Base-by-base conservation (phyloP, 37 sponge, comb jelly and placozoan species). In the Cliona cf. orientalis region DNA sequence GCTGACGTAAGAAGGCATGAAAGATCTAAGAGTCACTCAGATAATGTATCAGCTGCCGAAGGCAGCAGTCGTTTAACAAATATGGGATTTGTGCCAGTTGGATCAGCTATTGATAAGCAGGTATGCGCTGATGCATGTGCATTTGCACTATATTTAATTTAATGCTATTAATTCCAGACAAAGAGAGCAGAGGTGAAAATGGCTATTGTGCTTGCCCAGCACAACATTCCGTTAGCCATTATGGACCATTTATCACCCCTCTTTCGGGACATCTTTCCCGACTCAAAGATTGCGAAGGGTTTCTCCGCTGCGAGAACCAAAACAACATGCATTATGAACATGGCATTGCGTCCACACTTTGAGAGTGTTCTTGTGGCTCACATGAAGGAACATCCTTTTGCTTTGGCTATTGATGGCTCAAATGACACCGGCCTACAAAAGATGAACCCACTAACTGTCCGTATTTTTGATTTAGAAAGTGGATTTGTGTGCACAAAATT, bases 171-270 rank as follows among this genome's bases (percentile, higher is more conserved):
- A 49, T 14, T 49, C 9, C 49, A 86, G 80, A 49, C 66, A 26
- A 86, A 34, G 53, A 39, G 72, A 46, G 82, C 81, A 49, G 82
- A 87, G 66, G 82, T 87, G 28, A 80, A 81, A 74, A 67, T 87
- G 59, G 67, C 88, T 64, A 38, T 46, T 58, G 45, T 56, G 21
- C 56, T 87, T 33, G 82, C 69, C 19, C 66, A 87, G 55, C 88
- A 87, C 74, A 87, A 87, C 42, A 25, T 87, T 22, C 88, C 82
- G 37, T 29, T 87, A 49, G 81, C 88, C 26, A 40, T 71, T 49
- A 45, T 64, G 21, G 81, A 87, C 29, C 76, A 80, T 43, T 41
- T 81, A 35, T 53, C 79, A 23, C 81, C 81, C 33, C 79, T 86
- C n/a, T 66, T 80, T 39, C 22, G 9, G 22, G 74, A 86, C n/a